Base-by-base conservation (phyloP, 2,888 invertebrate genomes). In the Drosophila yooni region DNA sequence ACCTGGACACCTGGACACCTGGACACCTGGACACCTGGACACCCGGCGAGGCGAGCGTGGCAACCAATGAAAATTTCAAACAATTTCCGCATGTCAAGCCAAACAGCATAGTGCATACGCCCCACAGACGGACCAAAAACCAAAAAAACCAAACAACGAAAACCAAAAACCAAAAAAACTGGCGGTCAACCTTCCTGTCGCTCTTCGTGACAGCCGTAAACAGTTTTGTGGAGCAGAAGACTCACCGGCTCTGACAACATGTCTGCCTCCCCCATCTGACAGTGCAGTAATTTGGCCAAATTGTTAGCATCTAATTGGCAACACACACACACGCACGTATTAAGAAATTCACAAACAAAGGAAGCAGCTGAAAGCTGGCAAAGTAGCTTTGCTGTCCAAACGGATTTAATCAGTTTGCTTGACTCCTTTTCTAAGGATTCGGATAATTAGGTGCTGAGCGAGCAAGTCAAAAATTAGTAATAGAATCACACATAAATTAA, bases 21-120 rank as follows among this genome's bases (percentile, higher is more conserved):
- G 21, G 21, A 21, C 21, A 21, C 21, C 21, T 21, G 21, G 21
- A 21, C 21, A 21, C 21, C 1, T 21, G 21, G 21, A 21, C 21
- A 21, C 21, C 21, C 71, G 80, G 66, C 62, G 71, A 63, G 78
- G 66, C 62, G 69, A 63, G 71, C 65, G 72, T 68, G 50, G 66
- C 53, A 70, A 58, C 48, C 80, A 68, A 79, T 79, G 69, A 74
- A 79, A 81, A 70, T 81, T 74, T 76, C 80, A 56, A 81, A 72
- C 76, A 66, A 71, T 76, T 70, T 73, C 52, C 69, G 66, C 73
- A 79, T 82, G 82, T 79, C 76, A 73, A 68, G 63, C 53, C 46
- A 36, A 52, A 8, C 33, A 21, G 6, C 36, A n/a, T 36, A 38
- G 11, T 13, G 54, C 13, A 54, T 11, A 54, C n/a, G n/a, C 36